phyloP scores from a whole-genome alignment of 2,113 vertebrate species.

The Gallinago media region DNA sequence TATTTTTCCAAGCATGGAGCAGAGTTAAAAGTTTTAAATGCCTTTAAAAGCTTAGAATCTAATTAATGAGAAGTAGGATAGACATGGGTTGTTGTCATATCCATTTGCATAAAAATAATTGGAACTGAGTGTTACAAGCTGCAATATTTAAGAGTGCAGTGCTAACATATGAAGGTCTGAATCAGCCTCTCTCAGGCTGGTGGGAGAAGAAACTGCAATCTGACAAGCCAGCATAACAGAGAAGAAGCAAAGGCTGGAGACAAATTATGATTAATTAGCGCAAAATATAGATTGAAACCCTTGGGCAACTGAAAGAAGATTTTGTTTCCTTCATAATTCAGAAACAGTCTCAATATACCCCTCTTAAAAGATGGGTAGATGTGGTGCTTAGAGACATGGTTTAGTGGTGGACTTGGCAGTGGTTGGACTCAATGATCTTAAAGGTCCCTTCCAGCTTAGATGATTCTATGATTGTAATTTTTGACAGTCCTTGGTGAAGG shows the following conservation, averaged over 20 bases:
- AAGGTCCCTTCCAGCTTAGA: neutral
- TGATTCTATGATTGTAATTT: neutral
- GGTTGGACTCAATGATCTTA: neutral
- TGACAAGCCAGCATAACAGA: neutral
- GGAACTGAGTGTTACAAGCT: neutral
- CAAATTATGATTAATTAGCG: conserved; percentile 12
- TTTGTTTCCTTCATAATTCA: neutral
- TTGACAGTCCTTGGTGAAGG: neutral
- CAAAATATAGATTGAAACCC: neutral
- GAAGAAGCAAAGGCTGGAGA: neutral
- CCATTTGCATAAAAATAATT: conserved; percentile 57
- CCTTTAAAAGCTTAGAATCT: neutral
- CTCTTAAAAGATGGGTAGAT: neutral
- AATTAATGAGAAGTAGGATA: neutral
- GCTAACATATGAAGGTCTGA: neutral
- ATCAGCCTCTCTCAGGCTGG: neutral
- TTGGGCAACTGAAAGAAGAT: neutral
- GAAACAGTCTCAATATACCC: neutral
- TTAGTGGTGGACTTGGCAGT: neutral
- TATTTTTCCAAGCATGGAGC: neutral
- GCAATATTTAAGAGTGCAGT: neutral
- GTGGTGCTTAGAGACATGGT: neutral
- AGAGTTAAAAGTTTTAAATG: neutral
- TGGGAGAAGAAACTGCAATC: neutral
- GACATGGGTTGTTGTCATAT: neutral